Percentiles rank a stretch among this genome's conserved stretches.
Conservation (phyloP, 2,888 invertebrate genomes). For the Zonitis immaculata region DNA sequence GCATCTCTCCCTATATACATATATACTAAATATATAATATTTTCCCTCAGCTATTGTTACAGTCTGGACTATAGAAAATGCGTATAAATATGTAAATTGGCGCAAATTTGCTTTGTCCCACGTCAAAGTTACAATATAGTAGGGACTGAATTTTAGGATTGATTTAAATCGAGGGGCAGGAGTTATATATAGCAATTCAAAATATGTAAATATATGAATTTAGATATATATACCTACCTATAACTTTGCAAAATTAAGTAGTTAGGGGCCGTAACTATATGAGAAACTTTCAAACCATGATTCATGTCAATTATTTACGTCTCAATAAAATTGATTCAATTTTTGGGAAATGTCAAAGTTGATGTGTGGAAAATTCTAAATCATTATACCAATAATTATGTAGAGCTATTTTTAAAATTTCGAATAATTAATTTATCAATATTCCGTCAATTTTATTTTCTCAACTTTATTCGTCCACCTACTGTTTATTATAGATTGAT, state of each 20-base stretch:
- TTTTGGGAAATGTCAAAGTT: too few species aligned
- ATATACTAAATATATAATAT: too few species aligned
- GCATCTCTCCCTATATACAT: slow-evolving; percentile 7
- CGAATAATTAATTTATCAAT: too few species aligned
- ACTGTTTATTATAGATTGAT: too few species aligned
- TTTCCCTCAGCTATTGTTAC: slow-evolving; percentile 14
- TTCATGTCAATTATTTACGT: too few species aligned
- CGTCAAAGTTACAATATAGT: slow-evolving; percentile 29
- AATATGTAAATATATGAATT: slow-evolving; percentile 25
- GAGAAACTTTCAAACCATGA: neutral
- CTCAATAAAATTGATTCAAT: too few species aligned
- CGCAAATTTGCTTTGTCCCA: slow-evolving; percentile 40
- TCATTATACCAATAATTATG: too few species aligned
- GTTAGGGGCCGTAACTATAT: neutral
- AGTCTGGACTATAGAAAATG: slow-evolving; percentile 25
- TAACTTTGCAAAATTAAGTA: neutral
- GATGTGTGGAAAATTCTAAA: too few species aligned
- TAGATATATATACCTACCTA: slow-evolving; percentile 16
- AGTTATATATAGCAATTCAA: slow-evolving; percentile 22
- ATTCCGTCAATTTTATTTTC: too few species aligned
- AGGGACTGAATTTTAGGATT: slow-evolving; percentile 29
- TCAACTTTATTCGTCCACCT: too few species aligned
- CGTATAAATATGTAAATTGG: slow-evolving; percentile 32
- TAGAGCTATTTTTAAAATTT: too few species aligned
- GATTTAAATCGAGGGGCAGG: slow-evolving; percentile 34